Evolutionary conservation across 2,888 invertebrate species (phyloP).

Genomic region (Caenorhabditis sp.): DNA sequence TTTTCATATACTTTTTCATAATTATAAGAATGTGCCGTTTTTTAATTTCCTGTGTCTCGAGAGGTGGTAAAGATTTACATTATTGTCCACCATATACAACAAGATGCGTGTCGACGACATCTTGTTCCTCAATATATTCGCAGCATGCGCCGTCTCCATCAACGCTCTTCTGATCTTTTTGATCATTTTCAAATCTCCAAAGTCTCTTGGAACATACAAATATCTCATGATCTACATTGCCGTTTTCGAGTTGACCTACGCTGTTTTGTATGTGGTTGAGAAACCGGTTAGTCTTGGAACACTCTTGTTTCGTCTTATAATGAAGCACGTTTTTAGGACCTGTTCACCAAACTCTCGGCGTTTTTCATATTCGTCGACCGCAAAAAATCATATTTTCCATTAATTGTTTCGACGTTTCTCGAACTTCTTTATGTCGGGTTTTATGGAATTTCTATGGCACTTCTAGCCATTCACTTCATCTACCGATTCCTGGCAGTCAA

Average conservation of each 20-base stretch:
- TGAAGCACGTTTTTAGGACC: constrained; percentile 1
- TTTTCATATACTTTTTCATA: too few relatives aligned
- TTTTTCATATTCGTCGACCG: constrained; percentile 10
- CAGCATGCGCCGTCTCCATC: neutral
- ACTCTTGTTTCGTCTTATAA: neutral
- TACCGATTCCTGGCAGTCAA: constrained; percentile 11
- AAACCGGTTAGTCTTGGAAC: neutral
- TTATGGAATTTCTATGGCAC: constrained; percentile 13
- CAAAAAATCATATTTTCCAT: neutral
- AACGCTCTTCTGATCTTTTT: constrained; percentile 22
- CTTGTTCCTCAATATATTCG: neutral
- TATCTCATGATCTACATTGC: constrained; percentile 38
- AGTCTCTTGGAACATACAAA: constrained; percentile 28
- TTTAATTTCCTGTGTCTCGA: too few relatives aligned
- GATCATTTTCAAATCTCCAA: constrained; percentile 46
- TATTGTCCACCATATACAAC: neutral
- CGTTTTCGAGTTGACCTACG: constrained; percentile 30
- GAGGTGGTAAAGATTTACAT: too few relatives aligned
- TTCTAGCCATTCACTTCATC: constrained; percentile 25
- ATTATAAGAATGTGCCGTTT: too few relatives aligned
- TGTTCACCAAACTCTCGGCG: constrained; percentile 15
- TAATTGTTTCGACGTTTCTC: constrained; percentile 2
- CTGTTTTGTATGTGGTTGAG: constrained; percentile 11
- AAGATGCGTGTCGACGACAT: neutral
- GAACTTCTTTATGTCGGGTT: neutral